Conservation (phyloP, 2,888 invertebrate species). For the Lithodes maja region DNA sequence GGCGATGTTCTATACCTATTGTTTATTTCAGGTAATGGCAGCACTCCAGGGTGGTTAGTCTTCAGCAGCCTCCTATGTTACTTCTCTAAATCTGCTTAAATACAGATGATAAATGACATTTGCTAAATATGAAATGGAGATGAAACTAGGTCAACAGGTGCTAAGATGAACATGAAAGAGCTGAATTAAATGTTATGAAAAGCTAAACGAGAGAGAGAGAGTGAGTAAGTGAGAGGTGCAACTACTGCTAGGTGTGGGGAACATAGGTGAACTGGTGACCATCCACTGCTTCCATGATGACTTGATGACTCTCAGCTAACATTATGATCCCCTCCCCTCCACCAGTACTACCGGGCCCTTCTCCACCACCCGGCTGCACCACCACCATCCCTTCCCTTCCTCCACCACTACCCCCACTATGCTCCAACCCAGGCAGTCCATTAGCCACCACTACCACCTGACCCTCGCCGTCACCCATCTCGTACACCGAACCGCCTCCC, state of each 20-base stretch:
- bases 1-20: no score
- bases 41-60: no score
- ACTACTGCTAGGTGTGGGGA: slow-evolving; percentile 16
- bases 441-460: slow-evolving; percentile 58
- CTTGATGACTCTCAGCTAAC: slow-evolving; percentile 45
- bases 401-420: slow-evolving; percentile 12
- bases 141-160: no score
- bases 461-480: slow-evolving; percentile 61
- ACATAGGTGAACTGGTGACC: slow-evolving; percentile 44
- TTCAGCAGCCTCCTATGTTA: no score
- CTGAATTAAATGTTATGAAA: no score
- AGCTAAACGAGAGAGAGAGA: no score
- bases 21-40: no score
- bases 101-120: no score
- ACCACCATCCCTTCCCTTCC: slow-evolving; percentile 55
- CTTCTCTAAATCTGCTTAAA: no score
- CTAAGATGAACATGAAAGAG: no score
- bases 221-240: not conserved
- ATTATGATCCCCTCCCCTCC: slow-evolving; percentile 53
- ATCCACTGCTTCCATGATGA: slow-evolving; percentile 47
- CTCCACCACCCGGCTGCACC: slow-evolving; percentile 31
- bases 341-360: not conserved
- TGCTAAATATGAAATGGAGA: no score
- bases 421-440: slow-evolving; percentile 42
- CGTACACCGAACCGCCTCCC: slow-evolving; percentile 55